Percentiles rank a stretch among this genome's conserved stretches.
Conservation (phyloP, 2,888 invertebrate genomes). For the Drosophila lacicola region DNA sequence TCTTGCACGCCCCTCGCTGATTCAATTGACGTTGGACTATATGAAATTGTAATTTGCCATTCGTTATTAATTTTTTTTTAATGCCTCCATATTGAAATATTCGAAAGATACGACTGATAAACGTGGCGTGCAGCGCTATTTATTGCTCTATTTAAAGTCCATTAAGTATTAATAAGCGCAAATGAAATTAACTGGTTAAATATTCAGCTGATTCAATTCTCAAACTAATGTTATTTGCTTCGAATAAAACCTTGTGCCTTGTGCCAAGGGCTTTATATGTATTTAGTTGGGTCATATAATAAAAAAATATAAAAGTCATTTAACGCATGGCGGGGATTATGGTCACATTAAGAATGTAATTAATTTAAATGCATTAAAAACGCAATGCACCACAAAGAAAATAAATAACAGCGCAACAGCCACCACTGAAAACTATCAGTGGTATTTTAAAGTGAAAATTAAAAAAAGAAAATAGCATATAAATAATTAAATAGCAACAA, state of each 20-base stretch:
- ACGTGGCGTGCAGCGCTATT: slow-evolving; percentile 4
- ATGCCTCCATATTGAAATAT: slow-evolving; percentile 44
- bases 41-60: slow-evolving; percentile 68
- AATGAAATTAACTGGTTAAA: too few species aligned
- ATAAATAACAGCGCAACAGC: slow-evolving; percentile 33
- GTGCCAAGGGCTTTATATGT: slow-evolving; percentile 18
- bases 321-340: slow-evolving; percentile 66
- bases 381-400: slow-evolving; percentile 44
- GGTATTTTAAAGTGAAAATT: slow-evolving; percentile 59
- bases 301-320: slow-evolving; percentile 60
- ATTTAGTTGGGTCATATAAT: slow-evolving; percentile 33
- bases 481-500: slow-evolving; percentile 69
- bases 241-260: too few species aligned
- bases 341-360: slow-evolving; percentile 75
- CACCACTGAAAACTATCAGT: slow-evolving; percentile 50
- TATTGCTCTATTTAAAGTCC: slow-evolving; percentile 42
- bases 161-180: slow-evolving; percentile 6
- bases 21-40: slow-evolving; percentile 56
- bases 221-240: too few species aligned
- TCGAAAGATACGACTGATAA: slow-evolving; percentile 40
- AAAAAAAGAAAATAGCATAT: slow-evolving; percentile 40
- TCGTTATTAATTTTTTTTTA: slow-evolving; percentile 61
- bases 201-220: too few species aligned
- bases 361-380: slow-evolving; percentile 70
- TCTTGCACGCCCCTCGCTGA: slow-evolving; percentile 20